phyloP scores from a whole-genome alignment of 2,888 invertebrate genomes.

The Andricus curvator region DNA sequence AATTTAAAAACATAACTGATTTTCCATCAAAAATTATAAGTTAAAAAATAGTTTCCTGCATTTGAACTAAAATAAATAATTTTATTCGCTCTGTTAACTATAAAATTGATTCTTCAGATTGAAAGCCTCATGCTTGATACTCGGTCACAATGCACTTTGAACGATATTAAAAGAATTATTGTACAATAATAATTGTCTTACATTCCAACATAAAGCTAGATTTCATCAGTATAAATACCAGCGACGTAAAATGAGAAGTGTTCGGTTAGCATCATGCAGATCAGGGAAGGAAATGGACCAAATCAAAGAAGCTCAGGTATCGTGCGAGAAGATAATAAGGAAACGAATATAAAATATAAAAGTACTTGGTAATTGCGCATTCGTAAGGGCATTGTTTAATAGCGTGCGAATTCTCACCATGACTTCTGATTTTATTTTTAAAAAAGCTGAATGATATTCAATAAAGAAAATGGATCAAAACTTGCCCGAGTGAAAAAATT shows the following conservation, averaged over 20 bases:
- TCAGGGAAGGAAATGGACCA: constrained; percentile 13
- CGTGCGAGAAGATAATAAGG: constrained; percentile 34
- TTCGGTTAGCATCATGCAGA: constrained; percentile 43
- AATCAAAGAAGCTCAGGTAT: constrained; percentile 20
- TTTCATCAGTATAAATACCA: constrained; percentile 36
- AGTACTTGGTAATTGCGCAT: constrained; percentile 19
- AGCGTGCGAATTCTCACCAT: constrained; percentile 14
- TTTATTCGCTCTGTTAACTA: background rate
- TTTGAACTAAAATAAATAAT: background rate
- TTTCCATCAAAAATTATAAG: no score
- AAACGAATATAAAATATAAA: constrained; percentile 18
- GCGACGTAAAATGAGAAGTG: constrained; percentile 31
- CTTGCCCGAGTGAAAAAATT: constrained; percentile 5
- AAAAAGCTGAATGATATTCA: constrained; percentile 31
- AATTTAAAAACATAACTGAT: no score
- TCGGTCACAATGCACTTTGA: constrained; percentile 7
- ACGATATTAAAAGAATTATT: background rate
- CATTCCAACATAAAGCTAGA: constrained; percentile 31
- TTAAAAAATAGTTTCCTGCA: background rate
- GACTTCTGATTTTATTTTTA: background rate
- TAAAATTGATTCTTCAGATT: constrained; percentile 21
- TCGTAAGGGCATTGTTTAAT: background rate
- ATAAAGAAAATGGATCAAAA: constrained; percentile 30
- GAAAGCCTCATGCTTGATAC: background rate
- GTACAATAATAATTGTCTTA: constrained; percentile 22